Conservation (phyloP, 2,797 vertebrate genomes). For the Siniperca scherzeri region DNA sequence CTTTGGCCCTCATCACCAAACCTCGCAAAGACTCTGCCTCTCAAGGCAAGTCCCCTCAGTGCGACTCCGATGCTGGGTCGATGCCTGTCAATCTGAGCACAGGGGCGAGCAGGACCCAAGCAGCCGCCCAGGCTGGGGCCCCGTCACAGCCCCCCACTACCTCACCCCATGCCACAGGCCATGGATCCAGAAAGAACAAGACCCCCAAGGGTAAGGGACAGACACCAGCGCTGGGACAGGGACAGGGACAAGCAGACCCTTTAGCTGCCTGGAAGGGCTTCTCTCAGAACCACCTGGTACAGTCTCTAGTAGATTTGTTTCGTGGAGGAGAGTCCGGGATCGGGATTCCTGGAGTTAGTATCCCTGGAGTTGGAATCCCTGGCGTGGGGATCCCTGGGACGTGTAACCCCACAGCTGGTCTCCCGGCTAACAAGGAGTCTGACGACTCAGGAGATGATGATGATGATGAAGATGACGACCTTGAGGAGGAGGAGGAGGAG, state of each 20-base stretch:
- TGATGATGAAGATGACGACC: conserved; percentile 95
- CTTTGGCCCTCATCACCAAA: conserved; percentile 97
- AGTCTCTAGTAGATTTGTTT: conserved; percentile 94
- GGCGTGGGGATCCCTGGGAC: conserved; percentile 81
- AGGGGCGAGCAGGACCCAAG: conserved; percentile 88
- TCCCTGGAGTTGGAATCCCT: conserved; percentile 82
- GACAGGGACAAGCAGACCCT: conserved; percentile 75
- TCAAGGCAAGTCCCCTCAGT: conserved; percentile 88
- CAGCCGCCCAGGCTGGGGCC: conserved; percentile 76
- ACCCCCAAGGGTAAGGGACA: conserved; percentile 82
- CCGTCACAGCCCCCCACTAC: conserved; percentile 85
- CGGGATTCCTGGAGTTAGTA: conserved; percentile 81
- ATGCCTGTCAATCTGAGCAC: conserved; percentile 94
- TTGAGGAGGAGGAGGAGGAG: conserved; percentile 94
- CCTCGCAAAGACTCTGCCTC: conserved; percentile 86
- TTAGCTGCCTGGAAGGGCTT: conserved; percentile 89
- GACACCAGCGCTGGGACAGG: conserved; percentile 65
- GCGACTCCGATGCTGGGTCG: conserved; percentile 79
- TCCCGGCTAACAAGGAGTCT: conserved; percentile 96
- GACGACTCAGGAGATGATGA: conserved; percentile 98
- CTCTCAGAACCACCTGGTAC: conserved; percentile 90
- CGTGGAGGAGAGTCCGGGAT: conserved; percentile 90
- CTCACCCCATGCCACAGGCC: conserved; percentile 88
- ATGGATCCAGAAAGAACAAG: conserved; percentile 94
- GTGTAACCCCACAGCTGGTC: conserved; percentile 80